A percentile compares a stretch with the other conserved stretches of the same genome.
phyloP scores from a whole-genome alignment of 2,113 vertebrate species.

The Butorides virescens region DNA sequence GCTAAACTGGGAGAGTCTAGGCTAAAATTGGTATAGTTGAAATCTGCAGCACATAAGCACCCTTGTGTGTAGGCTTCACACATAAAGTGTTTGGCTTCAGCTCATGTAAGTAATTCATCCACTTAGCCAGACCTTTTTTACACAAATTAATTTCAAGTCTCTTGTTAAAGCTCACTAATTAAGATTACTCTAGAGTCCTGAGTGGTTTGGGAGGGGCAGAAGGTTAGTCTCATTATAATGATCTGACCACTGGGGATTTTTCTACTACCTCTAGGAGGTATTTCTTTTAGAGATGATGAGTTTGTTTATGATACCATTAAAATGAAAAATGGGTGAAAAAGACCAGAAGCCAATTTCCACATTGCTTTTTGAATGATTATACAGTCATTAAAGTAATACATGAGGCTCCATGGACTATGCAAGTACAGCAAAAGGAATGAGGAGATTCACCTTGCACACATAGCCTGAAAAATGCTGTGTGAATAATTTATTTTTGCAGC shows the following conservation, averaged over 20 bases:
- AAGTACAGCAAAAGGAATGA: background rate
- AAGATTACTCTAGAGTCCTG: background rate
- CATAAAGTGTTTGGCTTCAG: background rate
- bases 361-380: conserved; percentile 3
- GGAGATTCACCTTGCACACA: background rate
- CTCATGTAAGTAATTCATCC: background rate
- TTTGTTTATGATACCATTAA: background rate
- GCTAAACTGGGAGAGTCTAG: background rate
- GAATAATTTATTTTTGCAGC: background rate
- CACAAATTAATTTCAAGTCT: background rate
- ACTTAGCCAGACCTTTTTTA: background rate
- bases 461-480: background rate
- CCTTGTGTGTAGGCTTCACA: background rate
- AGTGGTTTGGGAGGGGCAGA: background rate
- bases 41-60: background rate
- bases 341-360: background rate
- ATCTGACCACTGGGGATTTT: background rate
- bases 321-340: background rate
- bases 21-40: background rate
- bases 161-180: background rate
- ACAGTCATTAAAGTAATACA: background rate
- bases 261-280: background rate
- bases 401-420: background rate
- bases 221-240: background rate
- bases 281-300: background rate